phyloP scores from a whole-genome alignment of 2,113 vertebrate species.

The Corythornis madagascariensis region DNA sequence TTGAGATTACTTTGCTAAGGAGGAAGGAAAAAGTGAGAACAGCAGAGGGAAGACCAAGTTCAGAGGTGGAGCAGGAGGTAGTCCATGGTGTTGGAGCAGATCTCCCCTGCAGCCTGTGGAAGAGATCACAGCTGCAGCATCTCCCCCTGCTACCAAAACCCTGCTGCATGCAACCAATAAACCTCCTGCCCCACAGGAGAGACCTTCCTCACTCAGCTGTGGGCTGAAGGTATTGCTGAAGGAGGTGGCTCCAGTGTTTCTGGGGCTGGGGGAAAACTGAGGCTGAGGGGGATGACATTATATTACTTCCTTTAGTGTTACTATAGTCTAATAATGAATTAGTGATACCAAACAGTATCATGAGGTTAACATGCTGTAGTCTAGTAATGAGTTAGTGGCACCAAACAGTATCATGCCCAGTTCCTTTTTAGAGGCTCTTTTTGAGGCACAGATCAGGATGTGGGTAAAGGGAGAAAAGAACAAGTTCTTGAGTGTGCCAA shows the following conservation, averaged over 20 bases:
- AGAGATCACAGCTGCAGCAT: neutral
- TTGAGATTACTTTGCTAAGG: neutral
- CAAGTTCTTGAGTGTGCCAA: neutral
- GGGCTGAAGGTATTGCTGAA: neutral
- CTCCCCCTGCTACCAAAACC: neutral
- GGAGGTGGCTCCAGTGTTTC: neutral
- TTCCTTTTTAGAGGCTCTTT: neutral
- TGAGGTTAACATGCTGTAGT: neutral
- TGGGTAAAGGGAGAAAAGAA: neutral
- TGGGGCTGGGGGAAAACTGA: neutral
- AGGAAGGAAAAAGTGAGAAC: neutral
- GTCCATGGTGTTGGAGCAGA: neutral
- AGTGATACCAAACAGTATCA: neutral
- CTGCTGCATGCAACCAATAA: accelerated
- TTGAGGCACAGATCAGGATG: neutral
- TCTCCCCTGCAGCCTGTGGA: neutral
- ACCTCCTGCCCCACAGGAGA: accelerated
- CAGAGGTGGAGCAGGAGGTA: neutral
- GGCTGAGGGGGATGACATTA: neutral
- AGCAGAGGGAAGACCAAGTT: neutral
- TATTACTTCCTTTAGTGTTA: neutral
- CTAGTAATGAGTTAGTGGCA: neutral
- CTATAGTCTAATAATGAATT: neutral
- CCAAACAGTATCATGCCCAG: neutral
- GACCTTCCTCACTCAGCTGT: neutral